Base-by-base conservation (phyloP, 2,113 vertebrate genomes). In the Eulemur macaco region DNA sequence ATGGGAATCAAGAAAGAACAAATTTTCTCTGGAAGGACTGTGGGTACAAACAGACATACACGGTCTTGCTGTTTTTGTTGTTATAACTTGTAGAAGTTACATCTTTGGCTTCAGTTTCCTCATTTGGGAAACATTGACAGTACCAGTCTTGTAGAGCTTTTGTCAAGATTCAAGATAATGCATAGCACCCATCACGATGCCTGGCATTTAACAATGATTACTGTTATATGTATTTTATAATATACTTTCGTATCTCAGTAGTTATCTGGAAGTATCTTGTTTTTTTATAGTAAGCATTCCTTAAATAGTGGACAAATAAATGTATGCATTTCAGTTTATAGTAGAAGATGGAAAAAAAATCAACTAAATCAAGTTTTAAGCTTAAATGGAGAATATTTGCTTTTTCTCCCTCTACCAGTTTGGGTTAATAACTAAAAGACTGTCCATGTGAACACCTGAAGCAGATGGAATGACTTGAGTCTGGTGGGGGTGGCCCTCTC, bases 11-110 rank as follows among this genome's bases (percentile, higher is more conserved):
- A 45, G 84, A 86, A 92, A 94, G 76, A 91, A 58, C 6, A 23
- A 23, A 66, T 64, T 86, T 95, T 91, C 83, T 96, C 21, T 89
- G 66, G 89, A 86, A 94, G 45, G 31, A 50, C 90, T 95, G 89
- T 18, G 8, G 45, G 54, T 42, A 81, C 45, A 80, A 37, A 81
- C 31, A 94, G 80, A 86, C 31, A 25, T 89, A 54, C 31, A 39
- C 64, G 64, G 17, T 68, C 47, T 45, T 73, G 2, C 12, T 83
- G 2, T 56, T n/a, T 87, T 29, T 69, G 82, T 52, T 56, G 2
- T 56, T 93, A 1, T 21, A 86, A 73, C 64, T 95, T 89, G 10
- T 82, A 52, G 18, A 23, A 74, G 31, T 91, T 81, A 85, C 25
- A 86, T 31, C 34, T 52, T 91, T 69, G 86, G 25, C 42, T 69